Evolutionary conservation across 1,140 invertebrate species (phyloP).

Genomic region (Bombus turneri): DNA sequence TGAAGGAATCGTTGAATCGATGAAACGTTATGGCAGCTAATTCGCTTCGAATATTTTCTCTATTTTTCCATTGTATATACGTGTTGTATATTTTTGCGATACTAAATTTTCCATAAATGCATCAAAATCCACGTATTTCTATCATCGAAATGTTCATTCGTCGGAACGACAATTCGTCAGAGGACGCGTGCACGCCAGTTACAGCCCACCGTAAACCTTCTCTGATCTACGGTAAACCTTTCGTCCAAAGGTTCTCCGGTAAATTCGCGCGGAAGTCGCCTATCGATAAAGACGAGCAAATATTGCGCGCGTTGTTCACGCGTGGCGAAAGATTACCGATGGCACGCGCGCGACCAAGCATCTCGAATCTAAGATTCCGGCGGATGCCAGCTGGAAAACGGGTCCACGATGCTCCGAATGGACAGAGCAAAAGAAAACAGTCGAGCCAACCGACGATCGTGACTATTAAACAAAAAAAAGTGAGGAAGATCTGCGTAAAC

Average conservation of each 20-base stretch:
- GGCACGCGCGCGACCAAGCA: background rate
- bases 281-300: background rate
- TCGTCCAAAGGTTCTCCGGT: too few species aligned
- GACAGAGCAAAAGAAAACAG: background rate
- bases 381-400: background rate
- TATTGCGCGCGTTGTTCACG: background rate
- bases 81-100: too few species aligned
- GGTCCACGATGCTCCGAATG: background rate
- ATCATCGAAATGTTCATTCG: too few species aligned
- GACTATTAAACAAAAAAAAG: background rate
- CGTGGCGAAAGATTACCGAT: background rate
- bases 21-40: too few species aligned
- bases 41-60: too few species aligned
- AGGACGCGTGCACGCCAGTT: too few species aligned
- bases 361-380: background rate
- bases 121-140: too few species aligned
- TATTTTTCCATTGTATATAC: too few species aligned
- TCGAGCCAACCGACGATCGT: background rate
- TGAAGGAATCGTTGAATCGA: too few species aligned
- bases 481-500: slow-evolving; percentile 25
- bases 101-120: too few species aligned
- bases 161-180: too few species aligned
- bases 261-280: background rate
- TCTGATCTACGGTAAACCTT: background rate
- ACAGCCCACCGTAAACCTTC: background rate